Evolutionary conservation across 2,797 vertebrate genomes (phyloP), one percentile per base, ranked within the genome.

Genomic region (Mallotus villosus): DNA sequence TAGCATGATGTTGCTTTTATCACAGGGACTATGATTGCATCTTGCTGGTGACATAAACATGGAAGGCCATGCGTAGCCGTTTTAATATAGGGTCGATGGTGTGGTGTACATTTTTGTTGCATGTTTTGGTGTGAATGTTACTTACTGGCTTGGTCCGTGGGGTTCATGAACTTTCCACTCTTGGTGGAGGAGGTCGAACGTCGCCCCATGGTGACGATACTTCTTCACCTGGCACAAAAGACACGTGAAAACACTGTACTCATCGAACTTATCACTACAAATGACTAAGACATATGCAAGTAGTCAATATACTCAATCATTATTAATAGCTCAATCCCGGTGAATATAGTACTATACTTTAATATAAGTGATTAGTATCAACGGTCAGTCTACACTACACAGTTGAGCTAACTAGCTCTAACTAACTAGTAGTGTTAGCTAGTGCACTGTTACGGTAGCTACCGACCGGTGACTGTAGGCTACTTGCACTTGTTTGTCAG

Each of bases 121-220:
- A 12, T 46, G 8, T 57, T 19, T 21, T 2, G 11, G 19, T 2
- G 66, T 12, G 5, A 4, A 34, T 9, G 53, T 34, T 3, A 98
- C 97, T 96, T 90, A 98, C 97, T 93, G 79, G 97, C 97, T 89
- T 99, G 97, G 87, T 99, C 97, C 0, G 97, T 99, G 89, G 97
- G 97, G 77, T 99, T 99, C 97, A 99, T 99, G 61, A 99, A 99
- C 78, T 99, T 99, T 86, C 97, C 97, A 94, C 97, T 99, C 94
- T 99, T 99, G 91, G 97, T 99, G 96, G 97, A 99, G 67, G 96
- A 98, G 24, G 97, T 98, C 19, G 97, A 99, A 86, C 97, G 94
- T 74, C 97, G 93, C 78, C 97, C 97, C 97, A 99, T 99, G 81
- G 83, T 95, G 89, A 49, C 72, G 49, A 61, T 25, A 81, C 68